Conservation (phyloP, 2,888 invertebrate species). For the Pheosia tremula region DNA sequence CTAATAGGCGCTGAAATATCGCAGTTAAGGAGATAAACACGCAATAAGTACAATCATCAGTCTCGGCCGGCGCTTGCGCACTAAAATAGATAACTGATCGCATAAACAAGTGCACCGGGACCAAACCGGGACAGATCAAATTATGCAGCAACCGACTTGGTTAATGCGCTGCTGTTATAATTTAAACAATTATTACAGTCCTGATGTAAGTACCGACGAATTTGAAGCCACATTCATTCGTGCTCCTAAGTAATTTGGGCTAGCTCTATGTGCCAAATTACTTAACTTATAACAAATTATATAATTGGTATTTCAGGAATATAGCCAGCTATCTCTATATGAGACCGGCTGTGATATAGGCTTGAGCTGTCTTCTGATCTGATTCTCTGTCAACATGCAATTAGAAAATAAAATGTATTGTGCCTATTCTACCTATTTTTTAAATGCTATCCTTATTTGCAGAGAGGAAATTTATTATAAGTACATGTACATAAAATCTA, state of each 20-base stretch:
- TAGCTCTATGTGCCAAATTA: no score
- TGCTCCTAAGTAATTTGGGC: not conserved
- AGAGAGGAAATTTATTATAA: no score
- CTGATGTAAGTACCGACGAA: not conserved
- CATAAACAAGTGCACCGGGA: conserved; percentile 32
- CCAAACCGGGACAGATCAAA: conserved; percentile 34
- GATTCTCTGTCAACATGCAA: no score
- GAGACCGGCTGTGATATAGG: no score
- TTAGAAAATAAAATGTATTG: no score
- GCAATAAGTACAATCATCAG: conserved; percentile 26
- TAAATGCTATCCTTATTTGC: no score
- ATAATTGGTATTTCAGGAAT: not conserved
- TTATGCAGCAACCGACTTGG: not conserved
- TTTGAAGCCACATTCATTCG: not conserved
- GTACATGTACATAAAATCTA: no score
- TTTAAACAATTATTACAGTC: not conserved
- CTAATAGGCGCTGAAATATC: conserved; percentile 33
- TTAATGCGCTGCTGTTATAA: not conserved
- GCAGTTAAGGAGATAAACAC: conserved; percentile 32
- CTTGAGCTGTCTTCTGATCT: no score
- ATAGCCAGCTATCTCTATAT: not conserved
- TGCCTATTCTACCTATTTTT: no score
- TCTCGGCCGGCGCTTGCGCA: conserved; percentile 19
- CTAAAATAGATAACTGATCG: conserved; percentile 40
- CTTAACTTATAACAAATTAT: no score